Conservation (phyloP, 1,140 invertebrate genomes). For the Lordiphosa mommai region DNA sequence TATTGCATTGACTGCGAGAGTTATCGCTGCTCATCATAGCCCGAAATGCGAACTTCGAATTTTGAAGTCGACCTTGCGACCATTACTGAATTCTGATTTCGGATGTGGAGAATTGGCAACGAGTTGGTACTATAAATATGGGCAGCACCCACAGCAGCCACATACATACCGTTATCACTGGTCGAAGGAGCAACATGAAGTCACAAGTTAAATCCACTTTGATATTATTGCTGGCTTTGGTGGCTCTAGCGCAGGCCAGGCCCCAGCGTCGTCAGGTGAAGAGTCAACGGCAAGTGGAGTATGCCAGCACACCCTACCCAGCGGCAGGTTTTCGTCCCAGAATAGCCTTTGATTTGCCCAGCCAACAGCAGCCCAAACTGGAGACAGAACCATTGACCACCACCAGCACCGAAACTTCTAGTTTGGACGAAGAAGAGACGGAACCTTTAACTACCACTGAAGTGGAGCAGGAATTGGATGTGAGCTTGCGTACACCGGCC, state of each 20-base stretch:
- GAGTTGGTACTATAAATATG: slow-evolving; percentile 42
- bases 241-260: slow-evolving; percentile 33
- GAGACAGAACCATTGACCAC: slow-evolving; percentile 37
- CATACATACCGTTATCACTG: slow-evolving; percentile 60
- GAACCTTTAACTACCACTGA: slow-evolving; percentile 1
- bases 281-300: slow-evolving; percentile 67
- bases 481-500: slow-evolving; percentile 48
- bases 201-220: slow-evolving; percentile 32
- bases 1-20: slow-evolving; percentile 45
- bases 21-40: slow-evolving; percentile 52
- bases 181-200: slow-evolving; percentile 32
- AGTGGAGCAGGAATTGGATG: slow-evolving; percentile 32
- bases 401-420: slow-evolving; percentile 16
- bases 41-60: neutral
- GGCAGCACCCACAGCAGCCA: slow-evolving; percentile 52
- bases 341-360: slow-evolving; percentile 62
- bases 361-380: slow-evolving; percentile 42
- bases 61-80: slow-evolving; percentile 54
- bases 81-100: slow-evolving; percentile 70
- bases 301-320: slow-evolving; percentile 66
- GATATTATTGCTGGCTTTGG: slow-evolving; percentile 29
- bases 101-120: slow-evolving; percentile 39
- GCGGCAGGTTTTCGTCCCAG: slow-evolving; percentile 65
- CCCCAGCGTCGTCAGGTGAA: slow-evolving; percentile 46
- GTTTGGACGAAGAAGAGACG: slow-evolving; percentile 16